phyloP scores from a whole-genome alignment of 2,113 vertebrate genomes.

The Nicator chloris region DNA sequence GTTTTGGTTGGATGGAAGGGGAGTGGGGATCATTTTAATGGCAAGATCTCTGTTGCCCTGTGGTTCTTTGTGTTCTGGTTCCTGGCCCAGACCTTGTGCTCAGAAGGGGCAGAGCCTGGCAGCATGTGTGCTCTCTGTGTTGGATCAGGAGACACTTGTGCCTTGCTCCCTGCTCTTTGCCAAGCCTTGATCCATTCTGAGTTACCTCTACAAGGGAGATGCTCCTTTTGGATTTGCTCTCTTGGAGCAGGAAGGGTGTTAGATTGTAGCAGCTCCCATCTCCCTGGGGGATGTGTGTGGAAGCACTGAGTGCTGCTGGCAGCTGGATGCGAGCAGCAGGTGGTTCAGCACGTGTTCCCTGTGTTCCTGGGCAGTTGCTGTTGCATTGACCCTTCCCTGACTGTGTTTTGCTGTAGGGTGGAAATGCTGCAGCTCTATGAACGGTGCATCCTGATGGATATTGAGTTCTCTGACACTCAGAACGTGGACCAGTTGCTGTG shows the following conservation, averaged over 20 bases:
- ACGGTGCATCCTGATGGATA: constrained; percentile 89
- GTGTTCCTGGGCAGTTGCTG: neutral
- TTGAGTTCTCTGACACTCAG: constrained; percentile 91
- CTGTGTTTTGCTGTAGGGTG: constrained; percentile 69
- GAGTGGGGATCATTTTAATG: neutral
- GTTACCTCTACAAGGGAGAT: neutral
- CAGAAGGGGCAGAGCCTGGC: neutral
- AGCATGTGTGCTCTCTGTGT: fast-evolving
- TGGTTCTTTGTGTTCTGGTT: neutral
- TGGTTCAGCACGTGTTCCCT: neutral
- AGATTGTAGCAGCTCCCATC: neutral
- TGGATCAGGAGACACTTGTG: neutral
- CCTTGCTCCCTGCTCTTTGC: neutral
- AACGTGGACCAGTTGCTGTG: constrained; percentile 95
- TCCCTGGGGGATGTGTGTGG: neutral
- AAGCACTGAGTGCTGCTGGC: neutral
- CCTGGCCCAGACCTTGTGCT: neutral
- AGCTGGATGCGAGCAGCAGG: neutral
- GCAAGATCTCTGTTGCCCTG: neutral
- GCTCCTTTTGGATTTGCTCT: neutral
- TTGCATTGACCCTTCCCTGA: neutral
- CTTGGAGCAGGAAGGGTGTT: neutral
- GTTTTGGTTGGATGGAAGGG: neutral
- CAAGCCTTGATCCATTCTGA: neutral
- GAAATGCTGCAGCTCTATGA: constrained; percentile 92